These are phyloP conservation scores for Bombus pyrosoma DNA, from an alignment of 1,140 invertebrate species.

Conservation along the genomic window DNA sequence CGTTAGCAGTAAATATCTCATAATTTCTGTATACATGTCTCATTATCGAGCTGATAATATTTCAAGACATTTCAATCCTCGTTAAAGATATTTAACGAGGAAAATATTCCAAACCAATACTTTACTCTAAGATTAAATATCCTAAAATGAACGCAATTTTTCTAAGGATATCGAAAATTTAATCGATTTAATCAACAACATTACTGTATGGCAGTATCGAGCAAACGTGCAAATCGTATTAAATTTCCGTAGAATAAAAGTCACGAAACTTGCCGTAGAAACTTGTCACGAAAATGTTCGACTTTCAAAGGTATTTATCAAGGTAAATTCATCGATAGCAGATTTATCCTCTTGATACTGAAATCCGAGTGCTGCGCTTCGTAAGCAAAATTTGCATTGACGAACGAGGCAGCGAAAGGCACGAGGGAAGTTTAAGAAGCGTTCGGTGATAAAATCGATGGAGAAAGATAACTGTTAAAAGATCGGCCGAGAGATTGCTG, in stretches of 20 bases:
- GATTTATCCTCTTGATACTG: neutral
- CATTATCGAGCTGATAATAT: no score
- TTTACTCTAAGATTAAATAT: no score
- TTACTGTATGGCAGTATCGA: no score
- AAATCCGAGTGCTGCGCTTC: neutral
- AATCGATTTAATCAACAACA: neutral
- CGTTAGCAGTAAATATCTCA: no score
- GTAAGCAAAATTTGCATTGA: neutral
- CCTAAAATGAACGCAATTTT: no score
- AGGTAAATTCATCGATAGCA: neutral
- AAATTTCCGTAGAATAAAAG: neutral
- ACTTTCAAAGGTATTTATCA: neutral
- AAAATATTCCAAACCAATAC: no score
- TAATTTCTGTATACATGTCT: no score
- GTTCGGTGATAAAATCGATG: conserved; percentile 26
- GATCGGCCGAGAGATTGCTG: conserved; percentile 31
- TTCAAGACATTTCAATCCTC: no score
- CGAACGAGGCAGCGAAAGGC: neutral
- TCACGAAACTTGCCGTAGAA: neutral
- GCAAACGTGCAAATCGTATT: neutral
- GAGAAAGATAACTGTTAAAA: conserved; percentile 10
- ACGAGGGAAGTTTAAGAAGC: conserved; percentile 26
- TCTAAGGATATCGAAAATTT: neutral
- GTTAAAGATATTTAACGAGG: no score
- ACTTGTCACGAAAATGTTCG: neutral